Evolutionary conservation across 2,888 invertebrate genomes (phyloP), one percentile per base, ranked within the genome.

Genomic region (Asteroscopus sphinx): DNA sequence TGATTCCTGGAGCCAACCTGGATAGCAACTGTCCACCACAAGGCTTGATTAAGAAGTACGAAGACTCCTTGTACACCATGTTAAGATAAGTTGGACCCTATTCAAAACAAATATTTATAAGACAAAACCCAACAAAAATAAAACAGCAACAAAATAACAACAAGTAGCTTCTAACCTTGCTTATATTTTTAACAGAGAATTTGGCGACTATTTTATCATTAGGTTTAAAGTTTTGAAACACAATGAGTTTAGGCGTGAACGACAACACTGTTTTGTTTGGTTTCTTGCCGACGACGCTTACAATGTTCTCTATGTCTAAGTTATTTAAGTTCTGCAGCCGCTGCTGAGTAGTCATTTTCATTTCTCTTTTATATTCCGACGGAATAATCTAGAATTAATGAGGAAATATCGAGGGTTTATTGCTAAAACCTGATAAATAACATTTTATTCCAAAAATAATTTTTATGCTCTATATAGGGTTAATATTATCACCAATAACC

Each of bases 1-100:
- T 94, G 71, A 97, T 96, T 36, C 97, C 97, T 12, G 97, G 96
- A 4, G 96, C 97, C 16, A 97, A 85, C 77, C 96, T 95, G 0
- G 90, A 92, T 32, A 92, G 81, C 16, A 93, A 83, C 45, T 92
- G 84, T 8, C 83, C 86, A 21, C 86, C 85, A 42, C 90, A 88
- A 7, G 91, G 86, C 75, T 94, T 91, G 37, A 96, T 80, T 41
- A 81, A 86, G 74, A 96, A 95, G 70, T 88, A 92, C 1, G 95
- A 92, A 15, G 95, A 92, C 51, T 93, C 87, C 69, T 95, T 93
- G 69, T 79, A 93, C 3, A 85, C 80, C 81, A 95, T 88, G 63
- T 89, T 95, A 12, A 96, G 61, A 59, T 88, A 92, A 40, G 91
- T 94, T 0, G 95, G 93, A 17, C 88, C 83, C 96, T 96, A 68